These are phyloP conservation scores for Cherax quadricarinatus DNA, from an alignment of 1,140 invertebrate genomes.

Conservation along the genomic window DNA sequence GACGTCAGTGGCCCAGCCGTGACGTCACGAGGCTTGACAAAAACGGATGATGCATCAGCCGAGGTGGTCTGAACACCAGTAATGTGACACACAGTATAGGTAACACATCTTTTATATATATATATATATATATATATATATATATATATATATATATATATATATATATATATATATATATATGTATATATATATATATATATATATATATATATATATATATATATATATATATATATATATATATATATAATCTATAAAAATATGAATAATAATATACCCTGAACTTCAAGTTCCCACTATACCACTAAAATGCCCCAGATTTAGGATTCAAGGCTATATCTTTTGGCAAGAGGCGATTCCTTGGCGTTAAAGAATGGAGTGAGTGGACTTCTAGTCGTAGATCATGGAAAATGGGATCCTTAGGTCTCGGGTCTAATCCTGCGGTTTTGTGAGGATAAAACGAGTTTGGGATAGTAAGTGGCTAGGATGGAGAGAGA, in stretches of 20 bases:
- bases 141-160: conserved; percentile 8
- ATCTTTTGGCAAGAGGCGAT: too few species aligned
- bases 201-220: not conserved
- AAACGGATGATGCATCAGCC: too few species aligned
- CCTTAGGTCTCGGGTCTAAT: not conserved
- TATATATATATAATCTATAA: not conserved
- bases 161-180: conserved; percentile 13
- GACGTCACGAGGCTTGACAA: too few species aligned
- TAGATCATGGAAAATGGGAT: not conserved
- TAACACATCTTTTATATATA: not conserved
- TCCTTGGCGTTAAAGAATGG: too few species aligned
- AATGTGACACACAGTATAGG: too few species aligned
- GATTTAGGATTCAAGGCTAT: too few species aligned
- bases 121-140: not conserved
- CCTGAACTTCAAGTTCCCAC: not conserved
- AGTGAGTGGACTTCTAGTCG: not conserved
- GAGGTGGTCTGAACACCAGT: too few species aligned
- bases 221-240: not conserved
- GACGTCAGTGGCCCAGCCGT: too few species aligned
- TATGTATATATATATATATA: conserved; percentile 8
- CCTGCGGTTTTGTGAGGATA: too few species aligned
- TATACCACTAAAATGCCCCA: too few species aligned
- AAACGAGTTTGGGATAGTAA: too few species aligned
- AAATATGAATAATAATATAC: not conserved
- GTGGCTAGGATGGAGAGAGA: not conserved